Conservation (phyloP, 2,888 invertebrate species). For the Drosophila fungiperda region DNA sequence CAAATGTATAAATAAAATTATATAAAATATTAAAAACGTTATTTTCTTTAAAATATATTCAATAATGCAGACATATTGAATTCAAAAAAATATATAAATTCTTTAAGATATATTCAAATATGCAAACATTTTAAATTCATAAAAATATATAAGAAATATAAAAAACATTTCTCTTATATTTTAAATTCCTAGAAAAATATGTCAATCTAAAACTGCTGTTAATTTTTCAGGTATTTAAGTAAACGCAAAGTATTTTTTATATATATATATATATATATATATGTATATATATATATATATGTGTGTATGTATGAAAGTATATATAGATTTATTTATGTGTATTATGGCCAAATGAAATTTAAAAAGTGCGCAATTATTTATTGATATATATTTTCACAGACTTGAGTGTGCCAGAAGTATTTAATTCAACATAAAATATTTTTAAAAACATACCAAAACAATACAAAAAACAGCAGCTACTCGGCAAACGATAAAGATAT, state of each 20-base stretch:
- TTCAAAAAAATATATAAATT: neutral
- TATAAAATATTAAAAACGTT: neutral
- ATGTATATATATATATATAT: neutral
- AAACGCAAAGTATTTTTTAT: neutral
- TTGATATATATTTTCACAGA: conserved; percentile 1
- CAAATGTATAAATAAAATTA: neutral
- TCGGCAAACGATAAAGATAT: neutral
- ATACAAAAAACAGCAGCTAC: neutral
- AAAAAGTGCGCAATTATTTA: neutral
- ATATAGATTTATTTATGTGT: neutral
- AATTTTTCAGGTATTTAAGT: neutral
- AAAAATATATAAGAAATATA: neutral
- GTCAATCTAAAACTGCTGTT: neutral
- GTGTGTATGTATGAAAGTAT: neutral
- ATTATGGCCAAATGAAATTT: neutral
- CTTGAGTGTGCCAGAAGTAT: neutral
- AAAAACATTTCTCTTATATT: neutral
- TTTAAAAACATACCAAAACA: neutral
- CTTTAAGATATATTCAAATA: neutral
- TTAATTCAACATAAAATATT: neutral
- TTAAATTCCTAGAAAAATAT: neutral
- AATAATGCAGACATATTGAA: neutral
- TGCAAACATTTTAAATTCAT: neutral
- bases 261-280: no score
- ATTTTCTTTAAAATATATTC: neutral